Evolutionary conservation across 2,888 invertebrate genomes (phyloP).

Genomic region (Platypus cylindrus): DNA sequence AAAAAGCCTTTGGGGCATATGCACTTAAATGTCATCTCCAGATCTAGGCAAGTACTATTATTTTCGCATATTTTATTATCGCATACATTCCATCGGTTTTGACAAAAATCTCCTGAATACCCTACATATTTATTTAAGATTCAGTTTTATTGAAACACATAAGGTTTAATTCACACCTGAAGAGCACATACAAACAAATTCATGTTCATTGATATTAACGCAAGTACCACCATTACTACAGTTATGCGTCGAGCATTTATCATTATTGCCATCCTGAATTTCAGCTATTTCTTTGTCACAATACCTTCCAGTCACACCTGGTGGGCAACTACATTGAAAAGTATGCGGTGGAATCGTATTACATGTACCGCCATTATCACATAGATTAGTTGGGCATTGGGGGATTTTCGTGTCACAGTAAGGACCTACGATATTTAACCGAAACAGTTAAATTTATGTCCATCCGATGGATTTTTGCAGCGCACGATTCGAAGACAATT

Average conservation of each 20-base stretch:
- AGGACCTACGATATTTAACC: slow-evolving; percentile 35
- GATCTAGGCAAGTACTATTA: slow-evolving; percentile 33
- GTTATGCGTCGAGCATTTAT: slow-evolving; percentile 30
- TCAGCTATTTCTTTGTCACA: slow-evolving; percentile 37
- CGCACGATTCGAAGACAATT: no score
- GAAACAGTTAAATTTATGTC: no score
- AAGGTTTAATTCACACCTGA: slow-evolving; percentile 21
- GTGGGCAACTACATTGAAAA: slow-evolving; percentile 38
- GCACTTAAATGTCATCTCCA: slow-evolving; percentile 36
- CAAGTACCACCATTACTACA: slow-evolving; percentile 42
- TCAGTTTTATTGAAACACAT: background rate
- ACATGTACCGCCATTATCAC: slow-evolving; percentile 43
- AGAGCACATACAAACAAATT: slow-evolving; percentile 35
- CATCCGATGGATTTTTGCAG: no score
- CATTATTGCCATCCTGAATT: slow-evolving; percentile 11
- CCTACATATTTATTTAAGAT: slow-evolving; percentile 18
- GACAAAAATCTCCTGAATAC: slow-evolving; percentile 30
- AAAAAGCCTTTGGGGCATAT: slow-evolving; percentile 39
- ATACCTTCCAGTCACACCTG: slow-evolving; percentile 37
- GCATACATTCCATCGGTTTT: slow-evolving; percentile 24
- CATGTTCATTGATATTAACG: slow-evolving; percentile 32
- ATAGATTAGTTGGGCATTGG: slow-evolving; percentile 41
- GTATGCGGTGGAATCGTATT: slow-evolving; percentile 14
- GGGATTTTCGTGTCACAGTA: slow-evolving; percentile 39
- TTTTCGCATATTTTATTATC: slow-evolving; percentile 31